Evolutionary conservation across 2,797 vertebrate species (phyloP).

Genomic region (Botia almorhae): DNA sequence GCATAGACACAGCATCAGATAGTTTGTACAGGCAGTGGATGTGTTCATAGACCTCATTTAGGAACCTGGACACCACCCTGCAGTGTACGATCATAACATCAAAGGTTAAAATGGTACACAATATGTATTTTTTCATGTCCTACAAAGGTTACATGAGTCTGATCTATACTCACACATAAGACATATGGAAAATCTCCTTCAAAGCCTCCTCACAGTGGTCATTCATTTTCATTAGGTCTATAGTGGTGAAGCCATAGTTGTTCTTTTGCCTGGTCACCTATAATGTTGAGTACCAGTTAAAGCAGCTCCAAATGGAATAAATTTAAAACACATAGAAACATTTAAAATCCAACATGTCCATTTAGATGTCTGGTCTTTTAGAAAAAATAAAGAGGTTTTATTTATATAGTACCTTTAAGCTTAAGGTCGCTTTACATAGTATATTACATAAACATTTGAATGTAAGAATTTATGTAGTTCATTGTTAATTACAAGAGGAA

Average conservation of each 20-base stretch:
- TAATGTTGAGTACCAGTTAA: constrained; percentile 56
- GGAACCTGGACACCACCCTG: constrained; percentile 91
- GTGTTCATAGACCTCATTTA: constrained; percentile 87
- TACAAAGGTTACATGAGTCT: background rate
- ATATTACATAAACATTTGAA: no score
- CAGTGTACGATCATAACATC: background rate
- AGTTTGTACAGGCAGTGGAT: constrained; percentile 96
- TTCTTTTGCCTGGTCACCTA: constrained; percentile 90
- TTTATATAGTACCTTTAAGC: no score
- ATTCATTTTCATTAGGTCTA: constrained; percentile 96
- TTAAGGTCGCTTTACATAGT: no score
- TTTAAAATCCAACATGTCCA: no score
- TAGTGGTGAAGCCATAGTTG: constrained; percentile 90
- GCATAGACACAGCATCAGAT: constrained; percentile 94
- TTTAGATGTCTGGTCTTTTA: background rate
- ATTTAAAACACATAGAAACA: background rate
- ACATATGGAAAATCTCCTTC: constrained; percentile 98
- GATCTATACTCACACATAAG: constrained; percentile 88
- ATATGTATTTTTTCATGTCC: background rate
- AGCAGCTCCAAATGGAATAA: no score
- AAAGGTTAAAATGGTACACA: background rate
- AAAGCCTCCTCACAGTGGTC: constrained; percentile 94
- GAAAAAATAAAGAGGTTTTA: no score
- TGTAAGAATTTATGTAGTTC: no score
- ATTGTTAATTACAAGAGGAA: no score